Conservation (phyloP, 2,797 vertebrate species). For the Chrosomus eos region DNA sequence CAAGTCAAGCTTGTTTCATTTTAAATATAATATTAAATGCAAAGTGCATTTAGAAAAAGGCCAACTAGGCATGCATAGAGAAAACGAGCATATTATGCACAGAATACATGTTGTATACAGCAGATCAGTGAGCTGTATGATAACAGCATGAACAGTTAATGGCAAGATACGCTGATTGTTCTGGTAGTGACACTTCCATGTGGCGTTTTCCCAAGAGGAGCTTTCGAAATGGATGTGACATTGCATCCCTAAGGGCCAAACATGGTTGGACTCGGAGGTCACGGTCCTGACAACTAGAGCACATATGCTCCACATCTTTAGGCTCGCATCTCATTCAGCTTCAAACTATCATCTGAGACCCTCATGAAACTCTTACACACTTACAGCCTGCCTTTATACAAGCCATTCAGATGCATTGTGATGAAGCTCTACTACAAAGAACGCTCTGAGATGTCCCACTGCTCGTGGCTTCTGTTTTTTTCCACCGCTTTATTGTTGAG, state of each 20-base stretch:
- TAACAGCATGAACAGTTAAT: not conserved
- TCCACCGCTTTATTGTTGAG: not conserved
- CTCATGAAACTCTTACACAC: not conserved
- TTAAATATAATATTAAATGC: not conserved
- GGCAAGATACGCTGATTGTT: not conserved
- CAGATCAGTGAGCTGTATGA: not conserved
- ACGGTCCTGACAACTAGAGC: not conserved
- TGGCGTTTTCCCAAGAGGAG: not conserved
- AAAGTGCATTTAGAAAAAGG: not conserved
- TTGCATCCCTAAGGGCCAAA: not conserved
- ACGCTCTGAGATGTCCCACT: conserved; percentile 2
- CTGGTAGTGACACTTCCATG: not conserved
- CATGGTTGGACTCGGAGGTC: not conserved
- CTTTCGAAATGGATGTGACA: conserved; percentile 8
- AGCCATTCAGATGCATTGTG: not conserved
- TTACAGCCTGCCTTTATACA: too few relatives aligned
- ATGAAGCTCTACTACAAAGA: not conserved
- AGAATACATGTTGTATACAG: too few relatives aligned
- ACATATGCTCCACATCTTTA: conserved; percentile 25
- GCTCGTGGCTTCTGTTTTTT: not conserved
- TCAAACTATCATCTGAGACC: not conserved
- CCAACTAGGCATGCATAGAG: not conserved
- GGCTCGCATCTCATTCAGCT: not conserved
- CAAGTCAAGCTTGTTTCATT: not conserved
- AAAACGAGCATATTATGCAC: not conserved